Conservation (phyloP, 2,113 vertebrate species). For the Oreamnos americanus region DNA sequence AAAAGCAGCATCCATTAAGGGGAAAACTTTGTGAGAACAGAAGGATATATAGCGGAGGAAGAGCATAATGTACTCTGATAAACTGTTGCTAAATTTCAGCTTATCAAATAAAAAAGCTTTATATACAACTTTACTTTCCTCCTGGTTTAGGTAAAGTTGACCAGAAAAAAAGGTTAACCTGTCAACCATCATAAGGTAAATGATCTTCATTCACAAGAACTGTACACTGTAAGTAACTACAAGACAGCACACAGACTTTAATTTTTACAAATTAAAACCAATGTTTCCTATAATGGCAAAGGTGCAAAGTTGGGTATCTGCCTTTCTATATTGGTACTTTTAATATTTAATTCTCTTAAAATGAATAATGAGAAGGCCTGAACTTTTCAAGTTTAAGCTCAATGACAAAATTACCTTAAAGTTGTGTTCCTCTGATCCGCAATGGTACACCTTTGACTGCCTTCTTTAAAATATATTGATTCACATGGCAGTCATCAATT, state of each 20-base stretch:
- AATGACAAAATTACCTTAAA: constrained; percentile 25
- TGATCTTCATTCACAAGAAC: not conserved
- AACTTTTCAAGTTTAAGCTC: constrained; percentile 22
- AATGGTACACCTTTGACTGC: not conserved
- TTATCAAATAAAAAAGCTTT: not conserved
- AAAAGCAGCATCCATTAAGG: not conserved
- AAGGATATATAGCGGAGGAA: not conserved
- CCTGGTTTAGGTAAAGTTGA: not conserved
- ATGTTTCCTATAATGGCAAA: constrained; percentile 12
- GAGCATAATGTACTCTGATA: not conserved
- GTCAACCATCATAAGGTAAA: not conserved
- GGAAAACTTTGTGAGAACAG: not conserved
- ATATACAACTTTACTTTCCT: not conserved
- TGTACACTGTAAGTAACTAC: not conserved
- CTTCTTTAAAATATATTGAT: not conserved
- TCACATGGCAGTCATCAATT: not conserved
- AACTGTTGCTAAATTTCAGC: constrained; percentile 29
- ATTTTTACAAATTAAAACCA: constrained; percentile 51
- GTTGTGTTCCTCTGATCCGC: not conserved
- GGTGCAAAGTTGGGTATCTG: not conserved
- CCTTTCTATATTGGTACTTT: not conserved
- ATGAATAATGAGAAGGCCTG: constrained; percentile 4
- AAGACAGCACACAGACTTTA: not conserved
- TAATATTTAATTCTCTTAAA: constrained; percentile 45
- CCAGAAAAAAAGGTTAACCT: constrained; percentile 3